Evolutionary conservation across 1,140 invertebrate species (phyloP).

Genomic region (Paralvinella palmiformis): DNA sequence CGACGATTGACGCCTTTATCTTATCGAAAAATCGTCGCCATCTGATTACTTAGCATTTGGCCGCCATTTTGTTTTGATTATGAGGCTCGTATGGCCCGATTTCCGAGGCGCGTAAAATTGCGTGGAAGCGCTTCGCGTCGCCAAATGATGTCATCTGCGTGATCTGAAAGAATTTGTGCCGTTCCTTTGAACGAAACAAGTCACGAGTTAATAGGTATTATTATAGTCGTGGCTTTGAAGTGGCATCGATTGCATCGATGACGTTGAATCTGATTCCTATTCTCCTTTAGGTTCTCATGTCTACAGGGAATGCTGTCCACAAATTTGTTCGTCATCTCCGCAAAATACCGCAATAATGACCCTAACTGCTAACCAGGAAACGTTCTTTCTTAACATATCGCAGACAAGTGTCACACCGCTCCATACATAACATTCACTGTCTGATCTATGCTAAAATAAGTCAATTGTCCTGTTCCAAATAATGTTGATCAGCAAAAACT

Average conservation of each 20-base stretch:
- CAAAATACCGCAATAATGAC: no score
- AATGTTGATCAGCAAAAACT: no score
- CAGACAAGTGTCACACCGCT: no score
- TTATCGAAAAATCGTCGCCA: no score
- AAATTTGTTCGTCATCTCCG: no score
- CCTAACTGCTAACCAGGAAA: no score
- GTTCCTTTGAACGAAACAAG: not conserved
- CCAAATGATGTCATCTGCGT: not conserved
- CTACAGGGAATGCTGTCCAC: no score
- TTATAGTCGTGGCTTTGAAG: not conserved
- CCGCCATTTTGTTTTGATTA: conserved; percentile 10
- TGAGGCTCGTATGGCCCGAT: not conserved
- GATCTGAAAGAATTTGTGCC: not conserved
- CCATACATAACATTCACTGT: no score
- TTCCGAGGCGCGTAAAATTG: not conserved
- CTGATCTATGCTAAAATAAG: no score
- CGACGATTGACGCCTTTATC: not conserved
- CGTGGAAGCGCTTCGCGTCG: not conserved
- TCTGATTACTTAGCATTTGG: not conserved
- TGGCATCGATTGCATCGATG: not conserved
- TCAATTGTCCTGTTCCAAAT: no score
- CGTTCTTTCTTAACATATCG: no score
- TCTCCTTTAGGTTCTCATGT: not conserved
- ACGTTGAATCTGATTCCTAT: not conserved
- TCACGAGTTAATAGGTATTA: not conserved